Evolutionary conservation across 2,888 invertebrate genomes (phyloP), one percentile per base, ranked within the genome.

Genomic region (Cephus sareptanus): DNA sequence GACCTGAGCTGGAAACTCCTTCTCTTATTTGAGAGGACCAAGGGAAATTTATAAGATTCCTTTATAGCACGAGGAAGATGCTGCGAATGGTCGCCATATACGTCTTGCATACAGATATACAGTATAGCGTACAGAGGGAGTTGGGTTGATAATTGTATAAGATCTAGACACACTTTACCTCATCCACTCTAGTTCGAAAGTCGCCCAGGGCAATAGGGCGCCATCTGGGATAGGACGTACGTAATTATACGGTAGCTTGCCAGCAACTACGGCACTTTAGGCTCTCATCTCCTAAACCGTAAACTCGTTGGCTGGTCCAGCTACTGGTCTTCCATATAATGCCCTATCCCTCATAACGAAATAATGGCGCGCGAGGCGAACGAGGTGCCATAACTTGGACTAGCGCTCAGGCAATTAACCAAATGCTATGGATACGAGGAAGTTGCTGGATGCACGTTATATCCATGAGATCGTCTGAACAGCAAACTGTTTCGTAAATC

Each of bases 211-310:
- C 74, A 34, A 35, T 35, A 35, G n/a, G 35, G 74, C 74, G 74
- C n/a, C 37, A 35, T 30, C 37, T 35, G 74, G 74, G 74, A 34
- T 34, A 87, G 83, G 86, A 80, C 83, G 85, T 83, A 84, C 84
- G 87, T 91, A 91, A 91, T 91, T 91, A 91, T 91, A 91, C 89
- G 89, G 91, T 91, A 91, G 91, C 90, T 87, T 87, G 86, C 23
- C 56, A 56, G 56, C 81, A 82, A 83, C 83, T 83, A 82, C 82
- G 78, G 79, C 76, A 82, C 80, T 80, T 76, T 75, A 73, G 76
- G 69, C 83, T 85, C 86, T 86, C 86, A 82, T 84, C 85, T 84
- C 85, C 85, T 81, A 87, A 90, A 89, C 87, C 88, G 89, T 91
- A 91, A 91, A 91, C 88, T 90, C 87, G 88, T 88, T 87, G 86